A percentile compares a stretch with the other conserved stretches of the same genome.
phyloP scores from a whole-genome alignment of 1,140 invertebrate genomes.

The Helicoverpa zea region DNA sequence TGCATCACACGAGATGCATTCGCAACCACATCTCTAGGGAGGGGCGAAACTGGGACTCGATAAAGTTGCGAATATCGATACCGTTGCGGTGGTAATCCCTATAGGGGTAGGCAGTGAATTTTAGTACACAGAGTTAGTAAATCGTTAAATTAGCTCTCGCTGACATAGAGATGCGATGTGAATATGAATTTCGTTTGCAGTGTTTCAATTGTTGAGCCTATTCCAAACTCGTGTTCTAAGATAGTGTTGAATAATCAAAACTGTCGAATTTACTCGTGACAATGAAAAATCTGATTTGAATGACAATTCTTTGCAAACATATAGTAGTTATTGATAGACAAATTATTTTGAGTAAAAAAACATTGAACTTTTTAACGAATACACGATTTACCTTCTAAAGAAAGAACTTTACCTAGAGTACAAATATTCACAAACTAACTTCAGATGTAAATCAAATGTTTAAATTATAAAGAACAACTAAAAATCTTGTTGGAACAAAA shows the following conservation, averaged over 20 bases:
- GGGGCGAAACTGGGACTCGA: slow-evolving; percentile 58
- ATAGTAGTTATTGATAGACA: background rate
- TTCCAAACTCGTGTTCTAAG: background rate
- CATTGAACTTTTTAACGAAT: too few species aligned
- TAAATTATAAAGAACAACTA: slow-evolving; percentile 26
- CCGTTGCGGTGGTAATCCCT: slow-evolving; percentile 16
- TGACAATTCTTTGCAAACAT: background rate
- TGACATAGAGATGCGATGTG: background rate
- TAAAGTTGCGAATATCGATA: slow-evolving; percentile 65
- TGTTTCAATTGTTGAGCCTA: slow-evolving; percentile 14
- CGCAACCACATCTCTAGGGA: slow-evolving; percentile 68
- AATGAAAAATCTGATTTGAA: background rate
- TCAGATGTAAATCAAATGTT: slow-evolving; percentile 3
- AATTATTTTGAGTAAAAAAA: too few species aligned
- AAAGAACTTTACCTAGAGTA: too few species aligned
- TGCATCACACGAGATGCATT: slow-evolving; percentile 73
- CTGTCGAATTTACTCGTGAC: background rate
- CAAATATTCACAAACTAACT: background rate
- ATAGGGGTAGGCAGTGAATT: slow-evolving; percentile 26
- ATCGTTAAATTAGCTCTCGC: slow-evolving; percentile 15
- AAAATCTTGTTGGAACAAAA: slow-evolving; percentile 46
- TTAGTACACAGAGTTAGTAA: slow-evolving; percentile 28
- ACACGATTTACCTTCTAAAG: too few species aligned
- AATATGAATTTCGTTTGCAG: background rate
- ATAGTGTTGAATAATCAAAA: background rate